A percentile compares a stretch with the other conserved stretches of the same genome.
These are phyloP conservation scores for Halcyon leucocephala DNA, from an alignment of 2,797 vertebrate species.

Conservation along the genomic window DNA sequence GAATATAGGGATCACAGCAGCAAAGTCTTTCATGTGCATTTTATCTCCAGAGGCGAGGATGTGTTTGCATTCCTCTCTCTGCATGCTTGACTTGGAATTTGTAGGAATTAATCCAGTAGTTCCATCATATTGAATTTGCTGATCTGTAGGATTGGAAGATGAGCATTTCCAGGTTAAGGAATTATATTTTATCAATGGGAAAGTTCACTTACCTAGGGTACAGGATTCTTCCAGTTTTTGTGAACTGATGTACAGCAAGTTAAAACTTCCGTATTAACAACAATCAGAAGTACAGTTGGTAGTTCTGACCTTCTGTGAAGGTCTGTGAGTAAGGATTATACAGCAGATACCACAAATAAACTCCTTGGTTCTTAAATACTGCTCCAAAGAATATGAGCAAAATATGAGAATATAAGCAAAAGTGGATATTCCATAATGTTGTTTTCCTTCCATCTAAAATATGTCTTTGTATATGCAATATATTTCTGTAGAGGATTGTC, in stretches of 20 bases:
- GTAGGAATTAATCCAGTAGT: not conserved
- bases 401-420: not conserved
- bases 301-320: not conserved
- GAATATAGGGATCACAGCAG: not conserved
- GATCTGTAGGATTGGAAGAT: not conserved
- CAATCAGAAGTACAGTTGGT: not conserved
- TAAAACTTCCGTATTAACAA: not conserved
- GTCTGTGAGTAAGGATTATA: not conserved
- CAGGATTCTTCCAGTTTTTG: not conserved
- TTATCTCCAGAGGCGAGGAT: not conserved
- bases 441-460: not conserved
- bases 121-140: not conserved
- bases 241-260: not conserved
- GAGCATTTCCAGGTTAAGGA: conserved; percentile 9
- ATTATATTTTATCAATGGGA: conserved; percentile 30
- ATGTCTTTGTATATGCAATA: not conserved
- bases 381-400: too few species aligned
- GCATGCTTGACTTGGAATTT: not conserved
- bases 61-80: not conserved
- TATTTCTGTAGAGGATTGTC: not conserved
- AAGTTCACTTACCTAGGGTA: not conserved
- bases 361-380: not conserved
- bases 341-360: not conserved
- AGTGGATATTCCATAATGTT: not conserved
- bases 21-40: not conserved